These are phyloP conservation scores for Alca torda DNA, from an alignment of 2,797 vertebrate genomes.

Conservation along the genomic window DNA sequence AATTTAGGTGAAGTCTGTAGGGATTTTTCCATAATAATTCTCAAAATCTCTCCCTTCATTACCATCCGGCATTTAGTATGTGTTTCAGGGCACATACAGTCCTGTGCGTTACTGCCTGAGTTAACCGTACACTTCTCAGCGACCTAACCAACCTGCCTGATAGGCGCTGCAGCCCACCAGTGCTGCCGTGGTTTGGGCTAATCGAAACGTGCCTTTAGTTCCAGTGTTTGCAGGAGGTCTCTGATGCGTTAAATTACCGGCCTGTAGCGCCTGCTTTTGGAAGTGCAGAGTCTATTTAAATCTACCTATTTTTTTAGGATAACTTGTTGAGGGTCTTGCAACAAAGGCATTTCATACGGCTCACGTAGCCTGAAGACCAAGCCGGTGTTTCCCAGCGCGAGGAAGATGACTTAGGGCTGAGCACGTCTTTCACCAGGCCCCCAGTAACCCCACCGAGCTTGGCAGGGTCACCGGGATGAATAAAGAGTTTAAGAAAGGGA, in stretches of 20 bases:
- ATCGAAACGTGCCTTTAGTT: conserved; percentile 10
- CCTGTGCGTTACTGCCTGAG: not conserved
- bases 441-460: not conserved
- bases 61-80: not conserved
- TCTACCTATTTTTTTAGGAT: not conserved
- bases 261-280: not conserved
- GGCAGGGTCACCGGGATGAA: not conserved
- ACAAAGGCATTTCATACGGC: not conserved
- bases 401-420: not conserved
- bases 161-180: not conserved
- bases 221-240: not conserved
- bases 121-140: not conserved
- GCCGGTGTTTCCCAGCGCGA: not conserved
- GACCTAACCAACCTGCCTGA: not conserved
- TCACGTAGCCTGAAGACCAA: not conserved
- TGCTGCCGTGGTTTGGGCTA: not conserved
- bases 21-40: not conserved
- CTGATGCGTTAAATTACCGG: not conserved
- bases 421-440: not conserved
- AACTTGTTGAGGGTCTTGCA: not conserved
- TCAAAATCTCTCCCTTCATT: not conserved
- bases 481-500: not conserved
- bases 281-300: not conserved
- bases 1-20: not conserved
- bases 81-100: not conserved